Evolutionary conservation across 2,797 vertebrate genomes (phyloP), one percentile per base, ranked within the genome.

Genomic region (Sebastiscus albofasciatus): DNA sequence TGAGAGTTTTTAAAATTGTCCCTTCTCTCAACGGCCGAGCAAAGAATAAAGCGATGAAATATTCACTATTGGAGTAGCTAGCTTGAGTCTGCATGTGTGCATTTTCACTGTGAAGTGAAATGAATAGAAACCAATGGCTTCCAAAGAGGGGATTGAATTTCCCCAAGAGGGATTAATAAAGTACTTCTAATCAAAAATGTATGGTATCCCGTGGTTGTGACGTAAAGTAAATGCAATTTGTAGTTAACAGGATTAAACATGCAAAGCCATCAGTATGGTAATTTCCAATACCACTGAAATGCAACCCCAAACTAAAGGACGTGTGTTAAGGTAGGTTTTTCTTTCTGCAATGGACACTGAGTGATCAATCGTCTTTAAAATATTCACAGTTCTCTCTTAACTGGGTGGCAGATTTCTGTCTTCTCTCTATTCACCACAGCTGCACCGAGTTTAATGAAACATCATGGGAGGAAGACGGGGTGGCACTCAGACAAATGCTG

Each of bases 401-500:
- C 34, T 65, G 34, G n/a, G 6, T 60, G 54, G 59, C 16, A 62
- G 20, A 71, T 26, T 80, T 75, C 27, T 33, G 27, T 12, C 61
- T 13, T 42, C 39, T 42, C 39, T 42, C 39, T 42, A 42, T 42
- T 64, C 29, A 27, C 26, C 13, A 16, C 22, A 34, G 8, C 12
- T 54, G 55, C 26, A 72, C 22, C 0, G 7, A 81, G 14, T 67
- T 82, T 2, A 42, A 26, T 72, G 22, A 62, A 65, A 61, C 26
- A 68, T 70, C 33, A 56, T 42, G 79, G 39, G 62, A 83, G 77
- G 64, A 77, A 33, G 78, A 84, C 29, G 4, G 73, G 75, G 73
- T 77, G 87, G 54, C 56, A n/a, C 22, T 69, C 14, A 77, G 65
- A 83, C 83, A 82, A 67, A 84, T 26, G 72, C 56, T 59, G 73